phyloP scores from a whole-genome alignment of 35 echinoderm and acorn worm genomes.

The Apostichopus californicus region DNA sequence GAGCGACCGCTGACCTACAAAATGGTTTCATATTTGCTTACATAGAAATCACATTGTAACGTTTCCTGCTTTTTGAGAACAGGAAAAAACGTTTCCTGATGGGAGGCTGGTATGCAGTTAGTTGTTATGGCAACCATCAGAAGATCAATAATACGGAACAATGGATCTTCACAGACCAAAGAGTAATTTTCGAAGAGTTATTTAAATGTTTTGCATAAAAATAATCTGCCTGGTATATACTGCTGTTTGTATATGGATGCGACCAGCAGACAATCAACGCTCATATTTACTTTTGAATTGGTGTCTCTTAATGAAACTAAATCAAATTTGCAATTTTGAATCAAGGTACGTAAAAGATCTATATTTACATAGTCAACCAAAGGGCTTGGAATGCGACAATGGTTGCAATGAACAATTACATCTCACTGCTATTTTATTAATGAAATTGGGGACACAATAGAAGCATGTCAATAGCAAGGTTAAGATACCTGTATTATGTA shows the following conservation, averaged over 20 bases:
- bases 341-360: neutral
- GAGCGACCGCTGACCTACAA: neutral
- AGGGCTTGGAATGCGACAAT: neutral
- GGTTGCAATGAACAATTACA: neutral
- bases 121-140: neutral
- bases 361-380: neutral
- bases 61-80: neutral
- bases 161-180: neutral
- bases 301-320: neutral
- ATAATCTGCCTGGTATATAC: too few species aligned
- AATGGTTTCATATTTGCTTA: neutral
- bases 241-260: too few species aligned
- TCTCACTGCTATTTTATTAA: neutral
- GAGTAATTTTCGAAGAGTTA: neutral
- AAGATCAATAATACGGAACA: neutral
- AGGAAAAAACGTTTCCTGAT: neutral
- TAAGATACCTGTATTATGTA: too few species aligned
- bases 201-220: neutral
- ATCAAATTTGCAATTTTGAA: neutral
- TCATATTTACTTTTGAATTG: too few species aligned
- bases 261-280: too few species aligned
- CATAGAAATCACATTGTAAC: neutral
- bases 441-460: neutral
- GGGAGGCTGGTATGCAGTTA: neutral
- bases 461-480: too few species aligned